These are phyloP conservation scores for Lepidocyrtinus sp. DNA, from an alignment of 2,888 invertebrate genomes.

Conservation along the genomic window DNA sequence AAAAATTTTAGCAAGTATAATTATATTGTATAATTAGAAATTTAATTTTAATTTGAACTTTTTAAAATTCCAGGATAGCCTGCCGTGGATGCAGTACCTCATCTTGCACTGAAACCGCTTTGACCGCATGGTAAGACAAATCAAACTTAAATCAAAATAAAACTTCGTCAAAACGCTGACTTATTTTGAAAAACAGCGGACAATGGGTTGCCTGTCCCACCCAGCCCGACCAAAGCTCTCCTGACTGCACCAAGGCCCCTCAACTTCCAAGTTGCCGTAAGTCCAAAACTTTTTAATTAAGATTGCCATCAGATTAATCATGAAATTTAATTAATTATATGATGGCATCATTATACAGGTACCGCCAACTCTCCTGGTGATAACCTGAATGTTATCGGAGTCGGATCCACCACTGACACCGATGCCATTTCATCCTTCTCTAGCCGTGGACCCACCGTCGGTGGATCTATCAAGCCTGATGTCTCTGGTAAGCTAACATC, in stretches of 20 bases:
- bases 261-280: slow-evolving; percentile 14
- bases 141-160: no score
- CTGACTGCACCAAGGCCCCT: slow-evolving; percentile 35
- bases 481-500: slow-evolving; percentile 10
- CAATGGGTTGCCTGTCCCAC: slow-evolving; percentile 49
- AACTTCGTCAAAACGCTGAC: no score
- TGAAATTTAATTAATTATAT: no score
- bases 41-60: no score
- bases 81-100: slow-evolving; percentile 16
- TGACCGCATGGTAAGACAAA: no score
- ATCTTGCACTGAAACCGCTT: slow-evolving; percentile 20
- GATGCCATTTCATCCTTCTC: background rate
- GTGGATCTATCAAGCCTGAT: slow-evolving; percentile 35
- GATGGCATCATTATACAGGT: background rate
- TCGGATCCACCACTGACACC: slow-evolving; percentile 5
- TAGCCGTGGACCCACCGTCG: slow-evolving; percentile 19
- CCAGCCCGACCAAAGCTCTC: background rate
- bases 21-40: no score
- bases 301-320: background rate
- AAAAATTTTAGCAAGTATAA: no score
- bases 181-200: no score
- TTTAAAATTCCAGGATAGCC: no score
- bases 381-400: slow-evolving; percentile 31
- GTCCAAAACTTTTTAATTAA: background rate
- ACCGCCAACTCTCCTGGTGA: slow-evolving; percentile 24